Evolutionary conservation across 2,888 invertebrate species (phyloP).

Genomic region (Odiellus spinosus): DNA sequence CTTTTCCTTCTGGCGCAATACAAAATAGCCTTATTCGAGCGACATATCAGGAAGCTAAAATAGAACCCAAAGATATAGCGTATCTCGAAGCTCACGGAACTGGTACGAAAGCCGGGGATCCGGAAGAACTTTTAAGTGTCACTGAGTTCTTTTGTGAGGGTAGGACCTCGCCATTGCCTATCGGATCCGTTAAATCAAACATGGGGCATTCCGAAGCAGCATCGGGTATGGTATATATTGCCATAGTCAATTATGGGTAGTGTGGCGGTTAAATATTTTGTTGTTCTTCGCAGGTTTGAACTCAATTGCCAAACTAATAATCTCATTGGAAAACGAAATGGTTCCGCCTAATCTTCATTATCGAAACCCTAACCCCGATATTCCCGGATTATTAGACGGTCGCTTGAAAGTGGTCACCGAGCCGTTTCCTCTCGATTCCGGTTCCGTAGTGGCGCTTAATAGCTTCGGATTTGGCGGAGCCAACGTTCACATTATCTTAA

Average conservation of each 20-base stretch:
- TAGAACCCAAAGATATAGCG: conserved; percentile 63
- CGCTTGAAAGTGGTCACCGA: conserved; percentile 74
- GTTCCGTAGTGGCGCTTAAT: conserved; percentile 77
- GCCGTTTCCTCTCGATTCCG: conserved; percentile 70
- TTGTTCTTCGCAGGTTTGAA: conserved; percentile 52
- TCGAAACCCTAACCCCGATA: conserved; percentile 66
- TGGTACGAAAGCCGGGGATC: conserved; percentile 96
- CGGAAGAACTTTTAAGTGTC: conserved; percentile 90
- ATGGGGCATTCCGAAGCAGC: conserved; percentile 88
- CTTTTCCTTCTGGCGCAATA: conserved; percentile 44
- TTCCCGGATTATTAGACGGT: conserved; percentile 75
- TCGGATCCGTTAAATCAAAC: conserved; percentile 95
- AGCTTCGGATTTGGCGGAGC: conserved; percentile 98
- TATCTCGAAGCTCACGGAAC: conserved; percentile 98
- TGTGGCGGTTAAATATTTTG: too few species aligned
- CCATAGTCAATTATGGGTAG: too few species aligned
- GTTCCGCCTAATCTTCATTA: conserved; percentile 89
- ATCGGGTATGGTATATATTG: conserved; percentile 9
- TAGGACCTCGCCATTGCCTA: conserved; percentile 57
- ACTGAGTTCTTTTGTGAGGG: conserved; percentile 76
- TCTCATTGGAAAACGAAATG: conserved; percentile 77
- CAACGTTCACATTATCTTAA: conserved; percentile 76
- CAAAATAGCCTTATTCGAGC: conserved; percentile 48
- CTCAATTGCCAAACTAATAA: conserved; percentile 72
- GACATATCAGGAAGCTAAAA: conserved; percentile 63